Conservation (phyloP, 2,797 vertebrate genomes). For the Crypturellus tataupa region DNA sequence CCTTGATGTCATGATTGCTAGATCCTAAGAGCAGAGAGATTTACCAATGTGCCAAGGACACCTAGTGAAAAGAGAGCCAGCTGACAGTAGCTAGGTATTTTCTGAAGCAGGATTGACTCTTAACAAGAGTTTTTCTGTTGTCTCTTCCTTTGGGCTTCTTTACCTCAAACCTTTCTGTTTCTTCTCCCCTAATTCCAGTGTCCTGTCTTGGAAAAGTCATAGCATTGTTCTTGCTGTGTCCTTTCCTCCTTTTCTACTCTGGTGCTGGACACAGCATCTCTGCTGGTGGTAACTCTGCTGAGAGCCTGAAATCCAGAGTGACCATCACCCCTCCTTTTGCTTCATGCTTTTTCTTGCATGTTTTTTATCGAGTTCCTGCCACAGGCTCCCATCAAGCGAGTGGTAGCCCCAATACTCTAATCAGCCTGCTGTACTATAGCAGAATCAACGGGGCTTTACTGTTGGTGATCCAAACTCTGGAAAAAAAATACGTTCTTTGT, state of each 20-base stretch:
- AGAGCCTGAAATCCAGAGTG: neutral
- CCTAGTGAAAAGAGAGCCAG: neutral
- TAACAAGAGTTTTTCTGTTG: neutral
- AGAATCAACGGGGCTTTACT: neutral
- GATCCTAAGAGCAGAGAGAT: neutral
- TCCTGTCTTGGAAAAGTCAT: neutral
- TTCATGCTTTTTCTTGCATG: neutral
- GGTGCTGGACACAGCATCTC: neutral
- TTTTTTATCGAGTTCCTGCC: neutral
- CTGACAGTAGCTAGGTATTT: neutral
- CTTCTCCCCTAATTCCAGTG: neutral
- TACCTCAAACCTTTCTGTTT: neutral
- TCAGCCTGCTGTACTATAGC: neutral
- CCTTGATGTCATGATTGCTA: neutral
- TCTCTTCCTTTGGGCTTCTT: slow-evolving; percentile 17
- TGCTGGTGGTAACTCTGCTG: neutral
- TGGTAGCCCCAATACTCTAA: neutral
- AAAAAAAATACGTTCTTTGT: neutral
- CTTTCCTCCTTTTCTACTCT: neutral
- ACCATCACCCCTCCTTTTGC: neutral
- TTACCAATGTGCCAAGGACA: neutral
- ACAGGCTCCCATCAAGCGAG: neutral
- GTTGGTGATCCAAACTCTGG: slow-evolving; percentile 1
- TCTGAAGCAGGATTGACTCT: neutral
- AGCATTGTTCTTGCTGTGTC: neutral